Base-by-base conservation (phyloP, 1,140 invertebrate genomes). In the Drosophila rufa region DNA sequence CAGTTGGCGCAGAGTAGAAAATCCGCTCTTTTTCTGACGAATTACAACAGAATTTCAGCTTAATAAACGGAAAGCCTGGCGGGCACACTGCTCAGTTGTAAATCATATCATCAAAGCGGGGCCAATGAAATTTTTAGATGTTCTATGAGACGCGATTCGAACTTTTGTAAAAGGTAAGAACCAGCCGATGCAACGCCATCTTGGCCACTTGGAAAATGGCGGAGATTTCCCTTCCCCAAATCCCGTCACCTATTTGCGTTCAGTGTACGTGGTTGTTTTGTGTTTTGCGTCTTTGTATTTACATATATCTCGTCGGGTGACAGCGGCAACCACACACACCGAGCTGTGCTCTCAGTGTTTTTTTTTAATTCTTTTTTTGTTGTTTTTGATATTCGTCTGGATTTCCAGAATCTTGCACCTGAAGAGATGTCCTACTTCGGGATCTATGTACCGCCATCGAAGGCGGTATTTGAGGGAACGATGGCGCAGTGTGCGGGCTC, bases 401-500 rank as follows among this genome's bases (percentile, higher is more conserved):
- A 27, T 9, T 43, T 22, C 36, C 53, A 68, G 65, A 57, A 58
- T 59, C 38, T 53, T 36, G 27, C 30, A 53, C 19, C 17, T 14
- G 50, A 57, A 56, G 17, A 53, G 57, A 90, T 90, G 86, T 68
- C 82, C 50, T 90, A 62, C 66, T 90, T 91, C 47, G 86, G 61
- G 45, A 64, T 90, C 69, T 80, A 80, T 48, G 80, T 90, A 64
- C 87, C 86, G 62, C 76, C 82, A 4, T 80, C 82, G 2, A 91
- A 86, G 40, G 58, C 76, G 33, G 82, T 83, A 36, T 91, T 91
- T 9, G 82, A 78, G 43, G 87, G 81, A 38, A 70, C 59, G 8
- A 46, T 46, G 5, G 9, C 64, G 1, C 79, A 79, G 22, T 90
- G 85, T 58, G 60, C 56, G 9, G 85, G 85, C n/a, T 90, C 85